Evolutionary conservation across 1,140 invertebrate species (phyloP).

Genomic region (Drosophila mayri): DNA sequence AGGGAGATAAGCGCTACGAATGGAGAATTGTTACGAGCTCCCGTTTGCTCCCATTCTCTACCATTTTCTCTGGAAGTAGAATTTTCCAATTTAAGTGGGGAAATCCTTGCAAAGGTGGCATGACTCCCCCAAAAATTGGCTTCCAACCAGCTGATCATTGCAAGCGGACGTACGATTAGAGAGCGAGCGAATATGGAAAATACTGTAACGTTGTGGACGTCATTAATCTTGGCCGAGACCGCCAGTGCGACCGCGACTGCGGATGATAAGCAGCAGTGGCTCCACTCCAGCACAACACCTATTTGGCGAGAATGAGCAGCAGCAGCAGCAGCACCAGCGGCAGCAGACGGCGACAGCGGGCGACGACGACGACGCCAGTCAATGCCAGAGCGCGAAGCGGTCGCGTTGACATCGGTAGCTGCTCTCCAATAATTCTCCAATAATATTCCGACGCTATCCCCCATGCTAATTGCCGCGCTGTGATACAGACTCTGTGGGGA

Average conservation of each 20-base stretch:
- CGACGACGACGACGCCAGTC: constrained; percentile 54
- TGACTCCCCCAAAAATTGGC: background rate
- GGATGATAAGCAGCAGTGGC: constrained; percentile 33
- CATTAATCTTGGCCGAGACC: constrained; percentile 66
- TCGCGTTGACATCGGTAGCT: constrained; percentile 76
- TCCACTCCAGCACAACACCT: constrained; percentile 32
- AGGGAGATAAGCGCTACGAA: constrained; percentile 36
- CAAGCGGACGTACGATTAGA: constrained; percentile 13
- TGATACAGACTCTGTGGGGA: constrained; percentile 36
- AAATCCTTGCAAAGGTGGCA: background rate
- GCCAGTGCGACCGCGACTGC: constrained; percentile 24
- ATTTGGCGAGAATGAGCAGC: constrained; percentile 51
- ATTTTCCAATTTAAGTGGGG: constrained; percentile 1
- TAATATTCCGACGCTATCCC: constrained; percentile 19
- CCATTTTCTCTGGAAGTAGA: constrained; percentile 4
- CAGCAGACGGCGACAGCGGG: constrained; percentile 8
- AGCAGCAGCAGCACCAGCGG: constrained; percentile 12
- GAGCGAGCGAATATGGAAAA: constrained; percentile 12
- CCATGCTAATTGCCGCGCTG: constrained; percentile 29
- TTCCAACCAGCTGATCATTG: constrained; percentile 57
- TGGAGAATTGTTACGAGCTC: constrained; percentile 14
- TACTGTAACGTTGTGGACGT: constrained; percentile 51
- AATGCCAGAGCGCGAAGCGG: constrained; percentile 77
- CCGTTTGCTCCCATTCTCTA: background rate
- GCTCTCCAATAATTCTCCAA: constrained; percentile 59